phyloP scores from a whole-genome alignment of 2,797 vertebrate species.

The Lophotriccus pileatus region DNA sequence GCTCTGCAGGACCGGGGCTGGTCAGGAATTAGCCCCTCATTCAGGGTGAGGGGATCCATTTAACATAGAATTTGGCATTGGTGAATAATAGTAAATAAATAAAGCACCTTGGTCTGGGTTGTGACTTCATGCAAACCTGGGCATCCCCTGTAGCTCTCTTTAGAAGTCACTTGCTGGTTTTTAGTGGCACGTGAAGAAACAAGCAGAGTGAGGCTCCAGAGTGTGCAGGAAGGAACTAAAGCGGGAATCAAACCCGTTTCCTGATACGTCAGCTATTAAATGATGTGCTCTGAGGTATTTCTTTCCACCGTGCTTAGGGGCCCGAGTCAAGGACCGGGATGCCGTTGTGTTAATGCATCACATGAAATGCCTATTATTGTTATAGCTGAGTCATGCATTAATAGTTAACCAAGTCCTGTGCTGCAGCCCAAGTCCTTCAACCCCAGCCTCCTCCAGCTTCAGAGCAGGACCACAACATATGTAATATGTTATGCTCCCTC shows the following conservation, averaged over 20 bases:
- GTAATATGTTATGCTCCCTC: neutral
- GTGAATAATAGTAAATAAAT: neutral
- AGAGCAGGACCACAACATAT: conserved; percentile 8
- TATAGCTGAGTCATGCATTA: conserved; percentile 58
- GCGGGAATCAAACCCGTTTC: neutral
- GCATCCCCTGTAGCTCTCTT: neutral
- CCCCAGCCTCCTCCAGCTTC: neutral
- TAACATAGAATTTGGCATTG: neutral
- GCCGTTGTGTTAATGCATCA: neutral
- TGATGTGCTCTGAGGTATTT: accelerated
- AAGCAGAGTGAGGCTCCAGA: neutral
- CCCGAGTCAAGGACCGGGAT: neutral
- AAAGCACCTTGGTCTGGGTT: neutral
- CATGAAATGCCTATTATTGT: neutral
- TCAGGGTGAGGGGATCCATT: neutral
- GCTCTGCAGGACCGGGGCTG: neutral
- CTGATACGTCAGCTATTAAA: neutral
- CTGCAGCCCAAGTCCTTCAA: neutral
- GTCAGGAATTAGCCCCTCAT: neutral
- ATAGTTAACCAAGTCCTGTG: conserved; percentile 52
- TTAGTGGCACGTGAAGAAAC: neutral
- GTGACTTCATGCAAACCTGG: neutral
- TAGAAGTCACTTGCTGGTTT: neutral
- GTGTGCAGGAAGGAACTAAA: neutral
- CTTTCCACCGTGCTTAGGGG: neutral